Evolutionary conservation across 1,140 invertebrate genomes (phyloP).

Genomic region (Mesaphorura yosii): DNA sequence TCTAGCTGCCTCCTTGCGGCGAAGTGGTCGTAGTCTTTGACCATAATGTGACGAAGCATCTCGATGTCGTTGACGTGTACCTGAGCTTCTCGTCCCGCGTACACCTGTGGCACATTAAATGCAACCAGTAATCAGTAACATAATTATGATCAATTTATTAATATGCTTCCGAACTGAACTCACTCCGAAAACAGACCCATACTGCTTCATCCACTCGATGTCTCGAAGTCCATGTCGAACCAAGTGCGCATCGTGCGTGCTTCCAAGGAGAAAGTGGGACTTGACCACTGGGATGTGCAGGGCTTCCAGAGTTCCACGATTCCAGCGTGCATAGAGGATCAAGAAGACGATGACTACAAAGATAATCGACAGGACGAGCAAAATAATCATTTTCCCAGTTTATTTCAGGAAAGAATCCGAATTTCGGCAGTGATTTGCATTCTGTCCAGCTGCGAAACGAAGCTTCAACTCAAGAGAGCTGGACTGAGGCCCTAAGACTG

Average conservation of each 20-base stretch:
- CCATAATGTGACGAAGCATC: constrained; percentile 39
- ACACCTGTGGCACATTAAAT: constrained; percentile 6
- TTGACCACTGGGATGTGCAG: constrained; percentile 16
- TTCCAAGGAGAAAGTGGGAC: constrained; percentile 15
- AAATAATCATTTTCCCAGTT: not conserved
- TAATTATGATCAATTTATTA: not conserved
- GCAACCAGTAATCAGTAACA: not conserved
- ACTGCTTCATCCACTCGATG: constrained; percentile 7
- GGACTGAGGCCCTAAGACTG: too few species aligned
- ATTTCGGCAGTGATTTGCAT: too few species aligned
- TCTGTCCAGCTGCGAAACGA: too few species aligned
- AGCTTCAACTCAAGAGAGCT: too few species aligned
- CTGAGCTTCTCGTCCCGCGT: constrained; percentile 1
- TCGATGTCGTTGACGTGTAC: constrained; percentile 37
- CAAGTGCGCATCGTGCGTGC: not conserved
- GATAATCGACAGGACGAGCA: not conserved
- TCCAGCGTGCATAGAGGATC: constrained; percentile 9
- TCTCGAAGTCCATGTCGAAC: constrained; percentile 6
- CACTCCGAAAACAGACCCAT: constrained; percentile 14
- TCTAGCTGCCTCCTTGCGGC: constrained; percentile 35
- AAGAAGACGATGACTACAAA: not conserved
- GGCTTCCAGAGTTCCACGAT: constrained; percentile 14
- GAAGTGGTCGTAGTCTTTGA: constrained; percentile 42
- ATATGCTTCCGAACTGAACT: not conserved
- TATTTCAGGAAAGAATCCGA: too few species aligned